Conservation (phyloP, 92 coral and sea anemone species). For the Palythoa caribaeorum region DNA sequence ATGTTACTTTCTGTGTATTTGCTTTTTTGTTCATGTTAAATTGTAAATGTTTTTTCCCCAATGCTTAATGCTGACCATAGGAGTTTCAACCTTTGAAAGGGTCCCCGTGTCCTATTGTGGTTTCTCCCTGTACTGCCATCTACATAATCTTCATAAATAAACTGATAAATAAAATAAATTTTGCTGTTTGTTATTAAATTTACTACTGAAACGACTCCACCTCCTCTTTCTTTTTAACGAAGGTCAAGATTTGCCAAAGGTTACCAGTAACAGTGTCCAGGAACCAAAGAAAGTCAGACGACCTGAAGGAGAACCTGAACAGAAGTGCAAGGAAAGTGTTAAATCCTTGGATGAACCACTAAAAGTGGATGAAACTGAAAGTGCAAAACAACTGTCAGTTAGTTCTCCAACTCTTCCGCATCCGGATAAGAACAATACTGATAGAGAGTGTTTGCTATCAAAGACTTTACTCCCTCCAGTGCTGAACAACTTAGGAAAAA, state of each 20-base stretch:
- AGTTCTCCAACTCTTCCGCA: background rate
- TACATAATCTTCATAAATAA: no score
- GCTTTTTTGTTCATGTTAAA: no score
- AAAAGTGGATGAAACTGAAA: background rate
- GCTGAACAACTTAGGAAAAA: background rate
- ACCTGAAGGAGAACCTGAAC: background rate
- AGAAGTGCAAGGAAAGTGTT: background rate
- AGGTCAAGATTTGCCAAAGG: conserved; percentile 9
- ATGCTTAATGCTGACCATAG: no score
- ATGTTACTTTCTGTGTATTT: no score
- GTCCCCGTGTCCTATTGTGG: no score
- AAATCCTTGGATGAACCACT: background rate
- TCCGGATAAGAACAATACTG: background rate
- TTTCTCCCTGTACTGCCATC: no score
- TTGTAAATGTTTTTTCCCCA: no score
- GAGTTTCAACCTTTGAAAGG: no score
- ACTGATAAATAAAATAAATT: no score
- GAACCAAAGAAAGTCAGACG: background rate
- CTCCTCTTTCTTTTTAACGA: background rate
- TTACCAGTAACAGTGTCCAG: background rate
- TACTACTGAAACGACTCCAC: background rate
- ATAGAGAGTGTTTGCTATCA: background rate
- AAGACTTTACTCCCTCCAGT: background rate
- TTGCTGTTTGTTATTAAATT: background rate
- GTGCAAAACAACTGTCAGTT: background rate